Evolutionary conservation across 2,113 vertebrate species (phyloP), one percentile per base, ranked within the genome.

Genomic region (Spea multiplicata): DNA sequence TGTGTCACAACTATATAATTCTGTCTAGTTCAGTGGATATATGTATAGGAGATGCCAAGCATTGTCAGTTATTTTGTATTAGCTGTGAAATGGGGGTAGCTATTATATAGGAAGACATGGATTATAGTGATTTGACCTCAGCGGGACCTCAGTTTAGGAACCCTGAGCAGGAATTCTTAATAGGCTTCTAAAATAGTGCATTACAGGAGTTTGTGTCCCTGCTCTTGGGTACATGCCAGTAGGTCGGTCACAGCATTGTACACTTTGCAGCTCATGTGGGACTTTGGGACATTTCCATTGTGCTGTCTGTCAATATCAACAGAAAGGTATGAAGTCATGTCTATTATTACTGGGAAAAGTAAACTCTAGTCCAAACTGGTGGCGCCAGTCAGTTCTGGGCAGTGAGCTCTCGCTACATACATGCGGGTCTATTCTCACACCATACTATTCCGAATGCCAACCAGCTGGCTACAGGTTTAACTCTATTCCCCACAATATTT

Each of bases 281-380:
- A 59, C 53, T 44, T 70, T 2, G 53, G 75, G 44, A 53, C 75
- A 69, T 30, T 69, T 67, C 65, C n/a, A 75, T 75, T 76, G 75
- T 76, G 66, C 12, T 69, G 53, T 55, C 10, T 14, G 44, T 59
- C 44, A 14, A 5, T 66, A 49, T 52, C n/a, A 75, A 75, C 30
- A 67, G 17, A 75, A 75, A 69, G 45, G 66, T 76, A 76, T 76
- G 66, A 76, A 61, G 66, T 69, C 53, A 69, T 70, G 66, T 76
- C 66, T 76, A 30, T 61, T 70, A 61, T 70, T 70, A 49, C 8
- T 59, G 2, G n/a, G 44, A 48, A 44, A 75, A 67, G 61, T 67
- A 55, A 45, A 14, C 62, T 8, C 8, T 16, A 16, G 61, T 75
- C 55, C 50, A 75, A 55, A 50, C 4, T 53, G 6, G 14, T 66